These are phyloP conservation scores for Episyrphus balteatus DNA, from an alignment of 1,140 invertebrate genomes.

Conservation along the genomic window DNA sequence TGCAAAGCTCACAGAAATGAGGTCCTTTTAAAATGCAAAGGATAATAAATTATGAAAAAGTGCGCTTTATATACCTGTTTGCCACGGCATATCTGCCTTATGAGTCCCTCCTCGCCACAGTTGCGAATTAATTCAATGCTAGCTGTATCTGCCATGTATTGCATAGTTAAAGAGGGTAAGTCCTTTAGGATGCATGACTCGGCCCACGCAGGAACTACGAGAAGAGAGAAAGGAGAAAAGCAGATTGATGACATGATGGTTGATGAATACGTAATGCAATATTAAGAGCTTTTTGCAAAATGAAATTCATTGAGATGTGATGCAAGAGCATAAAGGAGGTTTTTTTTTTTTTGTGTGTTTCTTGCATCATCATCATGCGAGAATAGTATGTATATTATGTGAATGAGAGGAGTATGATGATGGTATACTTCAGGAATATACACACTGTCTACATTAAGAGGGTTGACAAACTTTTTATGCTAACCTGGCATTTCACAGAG, in stretches of 20 bases:
- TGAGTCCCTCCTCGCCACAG: slow-evolving; percentile 68
- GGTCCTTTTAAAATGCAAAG: too few relatives aligned
- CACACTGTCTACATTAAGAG: too few relatives aligned
- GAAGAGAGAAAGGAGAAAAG: slow-evolving; percentile 5
- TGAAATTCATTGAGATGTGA: not conserved
- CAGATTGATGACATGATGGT: not conserved
- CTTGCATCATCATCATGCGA: not conserved
- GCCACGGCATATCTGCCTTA: slow-evolving; percentile 55
- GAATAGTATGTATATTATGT: too few relatives aligned
- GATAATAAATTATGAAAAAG: too few relatives aligned
- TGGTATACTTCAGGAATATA: too few relatives aligned
- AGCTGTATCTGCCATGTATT: slow-evolving; percentile 62
- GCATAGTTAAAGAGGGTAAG: slow-evolving; percentile 54
- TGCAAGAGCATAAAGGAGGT: not conserved
- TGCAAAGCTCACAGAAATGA: too few relatives aligned
- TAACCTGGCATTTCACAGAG: slow-evolving; percentile 62
- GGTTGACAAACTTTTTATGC: slow-evolving; percentile 6
- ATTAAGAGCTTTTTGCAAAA: not conserved
- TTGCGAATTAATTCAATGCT: slow-evolving; percentile 78
- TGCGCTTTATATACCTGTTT: slow-evolving; percentile 50
- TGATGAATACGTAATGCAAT: not conserved
- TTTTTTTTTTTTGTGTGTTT: not conserved
- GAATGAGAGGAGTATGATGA: too few relatives aligned
- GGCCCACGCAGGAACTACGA: slow-evolving; percentile 57
- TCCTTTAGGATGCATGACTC: slow-evolving; percentile 54